Evolutionary conservation across 2,888 invertebrate genomes (phyloP).

Genomic region (Spisula subtruncata): DNA sequence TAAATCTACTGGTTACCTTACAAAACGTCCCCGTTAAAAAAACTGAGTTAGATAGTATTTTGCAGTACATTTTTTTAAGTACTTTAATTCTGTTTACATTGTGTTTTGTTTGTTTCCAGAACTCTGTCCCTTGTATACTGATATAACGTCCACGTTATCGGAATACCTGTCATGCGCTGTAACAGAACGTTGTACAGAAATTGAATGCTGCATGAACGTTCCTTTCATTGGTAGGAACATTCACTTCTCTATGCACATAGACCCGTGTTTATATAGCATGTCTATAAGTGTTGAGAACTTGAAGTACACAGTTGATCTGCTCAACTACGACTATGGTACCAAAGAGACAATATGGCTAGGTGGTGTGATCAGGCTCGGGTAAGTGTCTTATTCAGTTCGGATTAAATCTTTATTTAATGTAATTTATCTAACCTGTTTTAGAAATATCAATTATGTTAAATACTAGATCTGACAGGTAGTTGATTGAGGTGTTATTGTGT

Average conservation of each 20-base stretch:
- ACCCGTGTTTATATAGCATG: slow-evolving; percentile 51
- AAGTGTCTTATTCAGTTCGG: slow-evolving; percentile 28
- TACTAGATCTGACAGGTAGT: not conserved
- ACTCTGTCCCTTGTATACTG: slow-evolving; percentile 44
- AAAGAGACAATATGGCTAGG: slow-evolving; percentile 64
- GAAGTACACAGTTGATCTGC: slow-evolving; percentile 29
- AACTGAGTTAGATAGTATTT: too few species aligned
- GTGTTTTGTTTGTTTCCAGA: slow-evolving; percentile 28
- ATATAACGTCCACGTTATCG: slow-evolving; percentile 38
- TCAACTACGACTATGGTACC: slow-evolving; percentile 60
- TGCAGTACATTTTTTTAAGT: too few species aligned
- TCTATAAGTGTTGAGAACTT: slow-evolving; percentile 49
- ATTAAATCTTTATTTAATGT: too few species aligned
- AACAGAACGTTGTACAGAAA: slow-evolving; percentile 63
- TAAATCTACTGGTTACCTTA: not conserved
- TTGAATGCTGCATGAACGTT: slow-evolving; percentile 69
- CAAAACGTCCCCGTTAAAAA: not conserved
- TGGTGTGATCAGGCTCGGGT: slow-evolving; percentile 68
- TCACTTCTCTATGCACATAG: slow-evolving; percentile 33
- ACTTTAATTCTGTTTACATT: not conserved
- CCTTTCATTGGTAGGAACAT: slow-evolving; percentile 45
- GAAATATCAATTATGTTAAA: not conserved
- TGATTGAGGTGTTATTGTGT: not conserved
- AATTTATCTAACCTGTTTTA: too few species aligned
- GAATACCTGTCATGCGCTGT: slow-evolving; percentile 57